Evolutionary conservation across 2,113 vertebrate species (phyloP), one percentile per base, ranked within the genome.

Genomic region (Coracopsis vasa): DNA sequence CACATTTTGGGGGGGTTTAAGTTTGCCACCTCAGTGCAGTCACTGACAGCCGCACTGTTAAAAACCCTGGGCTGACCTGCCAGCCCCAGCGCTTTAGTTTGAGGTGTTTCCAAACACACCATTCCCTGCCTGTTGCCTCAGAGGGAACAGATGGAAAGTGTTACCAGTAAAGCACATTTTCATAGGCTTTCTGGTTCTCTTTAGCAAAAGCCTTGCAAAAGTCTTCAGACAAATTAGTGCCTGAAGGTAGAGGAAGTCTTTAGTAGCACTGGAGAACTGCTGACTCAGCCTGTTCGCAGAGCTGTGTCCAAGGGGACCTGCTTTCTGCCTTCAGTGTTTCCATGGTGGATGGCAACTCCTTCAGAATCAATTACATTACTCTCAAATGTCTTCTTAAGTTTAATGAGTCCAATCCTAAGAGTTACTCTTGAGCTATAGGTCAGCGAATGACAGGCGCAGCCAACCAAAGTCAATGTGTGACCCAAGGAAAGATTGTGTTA

Each of bases 191-290:
- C 97, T 97, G 96, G 88, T 97, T 98, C 97, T 97, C 97, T 97
- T 97, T 98, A 97, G 95, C 72, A 88, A 91, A 97, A 95, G 48
- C 94, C 82, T 96, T 97, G 95, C 80, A 97, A 96, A 89, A 97
- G 91, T 93, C 95, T 97, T 97, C 16, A 88, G 95, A 97, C 95
- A 98, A 98, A 98, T 97, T 97, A 97, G 82, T 98, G 97, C 97
- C 98, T 95, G 92, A 95, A 98, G 97, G 95, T 96, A 96, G 92
- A 97, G 97, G 97, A 98, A 97, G 93, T 98, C 80, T 97, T 97
- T 82, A 96, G 96, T 54, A 41, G 54, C 1, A 1, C 56, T 85
- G 80, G 65, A 97, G 91, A 97, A 97, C 39, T 97, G 97, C 97
- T 98, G 98, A 97, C 94, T 98, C 97, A 97, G 95, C 85, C 39